Percentiles rank a stretch among this genome's conserved stretches.
Evolutionary conservation across 2,797 vertebrate species (phyloP).

Genomic region (Pagetopsis macropterus): DNA sequence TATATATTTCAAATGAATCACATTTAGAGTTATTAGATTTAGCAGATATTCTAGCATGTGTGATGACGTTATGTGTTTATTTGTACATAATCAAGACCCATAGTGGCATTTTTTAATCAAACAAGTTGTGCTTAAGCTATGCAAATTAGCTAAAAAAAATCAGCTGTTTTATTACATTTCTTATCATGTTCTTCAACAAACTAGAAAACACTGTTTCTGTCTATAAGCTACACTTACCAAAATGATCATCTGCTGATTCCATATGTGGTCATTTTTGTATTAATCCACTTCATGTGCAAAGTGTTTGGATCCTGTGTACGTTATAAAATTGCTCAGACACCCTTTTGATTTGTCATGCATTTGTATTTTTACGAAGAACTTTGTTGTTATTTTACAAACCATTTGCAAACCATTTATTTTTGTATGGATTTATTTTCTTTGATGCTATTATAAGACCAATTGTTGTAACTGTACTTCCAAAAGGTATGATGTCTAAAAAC

Average conservation of each 20-base stretch:
- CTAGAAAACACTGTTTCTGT: conserved; percentile 28
- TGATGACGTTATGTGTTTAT: background rate
- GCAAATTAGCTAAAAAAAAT: conserved; percentile 37
- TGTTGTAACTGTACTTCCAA: conserved; percentile 69
- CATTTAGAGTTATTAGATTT: conserved; percentile 11
- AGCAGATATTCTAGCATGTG: conserved; percentile 14
- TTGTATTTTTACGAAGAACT: conserved; percentile 67
- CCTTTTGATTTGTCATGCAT: conserved; percentile 62
- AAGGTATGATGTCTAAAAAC: conserved; percentile 65
- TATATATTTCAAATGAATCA: conserved; percentile 45
- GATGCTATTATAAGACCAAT: conserved; percentile 48
- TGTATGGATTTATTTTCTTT: conserved; percentile 72
- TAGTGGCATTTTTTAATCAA: conserved; percentile 47
- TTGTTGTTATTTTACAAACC: conserved; percentile 69
- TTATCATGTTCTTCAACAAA: conserved; percentile 38
- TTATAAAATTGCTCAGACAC: conserved; percentile 47
- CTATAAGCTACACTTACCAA: conserved; percentile 36
- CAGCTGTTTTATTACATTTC: conserved; percentile 19
- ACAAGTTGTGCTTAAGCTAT: conserved; percentile 47
- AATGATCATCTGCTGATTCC: conserved; percentile 37
- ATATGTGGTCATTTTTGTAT: conserved; percentile 35
- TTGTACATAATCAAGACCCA: conserved; percentile 40
- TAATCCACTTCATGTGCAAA: conserved; percentile 51
- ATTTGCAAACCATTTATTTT: conserved; percentile 80
- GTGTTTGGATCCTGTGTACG: conserved; percentile 55